Base-by-base conservation (phyloP, 1,140 invertebrate genomes). In the Charaxes varanes region DNA sequence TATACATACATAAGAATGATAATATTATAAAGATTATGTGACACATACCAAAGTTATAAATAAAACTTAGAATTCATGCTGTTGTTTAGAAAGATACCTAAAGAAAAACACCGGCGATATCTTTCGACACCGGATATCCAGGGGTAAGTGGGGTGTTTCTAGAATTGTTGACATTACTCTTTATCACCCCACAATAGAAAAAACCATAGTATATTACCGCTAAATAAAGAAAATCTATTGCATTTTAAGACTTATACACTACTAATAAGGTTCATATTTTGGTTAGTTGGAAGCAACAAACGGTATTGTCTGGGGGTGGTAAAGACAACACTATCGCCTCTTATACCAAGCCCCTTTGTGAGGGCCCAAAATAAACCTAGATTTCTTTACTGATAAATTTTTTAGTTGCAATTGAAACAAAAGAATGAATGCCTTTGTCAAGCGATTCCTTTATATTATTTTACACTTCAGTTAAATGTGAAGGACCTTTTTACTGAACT, bases 121-220 rank as follows among this genome's bases (percentile, higher is more conserved):
- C 58, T 60, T 53, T 66, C 52, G 42, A 54, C 65, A 54, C 56
- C 60, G 68, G 65, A 67, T 63, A 65, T 61, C 34, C 47, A 49
- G 48, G 41, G 41, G 53, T 34, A 49, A 47, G 45, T 44, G 42
- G 62, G 50, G 52, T 59, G 42, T 52, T 42, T 47, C 46, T 50
- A 55, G 45, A 40, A 56, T 52, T 69, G 68, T 72, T 69, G 62
- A 72, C 61, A 59, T 48, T 57, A 28, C 19, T 37, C 50, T 44
- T 69, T 64, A 62, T 67, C 68, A 62, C 56, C 61, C 53, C 26
- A 31, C 33, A 34, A 38, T 57, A 41, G 15, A 35, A 24, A 18
- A 19, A 18, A 13, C 34, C 27, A 18, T 10, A 5, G 14, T 21
- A 30, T 31, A 17, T 15, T 15, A 12, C 34, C 4, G 4, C 7